phyloP scores from a whole-genome alignment of 2,797 vertebrate species.

The Enteromius anoplus region DNA sequence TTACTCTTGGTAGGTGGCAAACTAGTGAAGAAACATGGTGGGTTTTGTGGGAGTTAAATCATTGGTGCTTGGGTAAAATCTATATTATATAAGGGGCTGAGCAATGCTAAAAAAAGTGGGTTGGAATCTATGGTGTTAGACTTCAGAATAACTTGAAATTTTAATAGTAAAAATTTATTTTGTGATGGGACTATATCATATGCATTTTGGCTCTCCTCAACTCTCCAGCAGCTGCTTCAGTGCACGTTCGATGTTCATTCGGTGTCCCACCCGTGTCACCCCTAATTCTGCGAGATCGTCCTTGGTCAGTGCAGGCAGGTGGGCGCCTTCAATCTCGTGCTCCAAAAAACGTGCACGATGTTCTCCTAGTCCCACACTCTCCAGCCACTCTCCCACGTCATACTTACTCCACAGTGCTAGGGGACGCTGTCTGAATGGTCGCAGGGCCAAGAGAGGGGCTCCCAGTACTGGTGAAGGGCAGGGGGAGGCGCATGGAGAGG shows the following conservation, averaged over 20 bases:
- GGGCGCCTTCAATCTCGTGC: conserved; percentile 97
- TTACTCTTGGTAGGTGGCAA: conserved; percentile 6
- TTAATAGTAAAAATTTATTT: conserved; percentile 38
- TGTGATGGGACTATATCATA: conserved; percentile 48
- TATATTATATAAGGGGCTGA: conserved; percentile 16
- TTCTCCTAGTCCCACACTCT: conserved; percentile 95
- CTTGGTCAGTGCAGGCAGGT: conserved; percentile 95
- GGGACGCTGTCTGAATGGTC: conserved; percentile 96
- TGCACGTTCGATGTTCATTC: conserved; percentile 98
- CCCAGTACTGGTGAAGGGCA: conserved; percentile 84
- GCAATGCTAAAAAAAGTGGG: background rate
- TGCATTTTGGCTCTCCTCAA: conserved; percentile 72
- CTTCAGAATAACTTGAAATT: background rate
- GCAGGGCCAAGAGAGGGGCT: conserved; percentile 83
- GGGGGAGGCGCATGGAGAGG: conserved; percentile 80
- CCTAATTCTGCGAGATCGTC: conserved; percentile 98
- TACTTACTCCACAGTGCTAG: conserved; percentile 97
- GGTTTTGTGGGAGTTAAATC: conserved; percentile 19
- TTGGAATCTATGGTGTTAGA: conserved; percentile 19
- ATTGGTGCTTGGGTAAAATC: conserved; percentile 19
- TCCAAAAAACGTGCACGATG: conserved; percentile 97
- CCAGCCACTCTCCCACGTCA: conserved; percentile 98
- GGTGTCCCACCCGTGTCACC: conserved; percentile 94
- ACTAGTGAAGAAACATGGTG: conserved; percentile 3
- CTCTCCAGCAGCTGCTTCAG: conserved; percentile 92